These are phyloP conservation scores for Bugulina stolonifera DNA, from an alignment of 2,888 invertebrate species.

Conservation along the genomic window DNA sequence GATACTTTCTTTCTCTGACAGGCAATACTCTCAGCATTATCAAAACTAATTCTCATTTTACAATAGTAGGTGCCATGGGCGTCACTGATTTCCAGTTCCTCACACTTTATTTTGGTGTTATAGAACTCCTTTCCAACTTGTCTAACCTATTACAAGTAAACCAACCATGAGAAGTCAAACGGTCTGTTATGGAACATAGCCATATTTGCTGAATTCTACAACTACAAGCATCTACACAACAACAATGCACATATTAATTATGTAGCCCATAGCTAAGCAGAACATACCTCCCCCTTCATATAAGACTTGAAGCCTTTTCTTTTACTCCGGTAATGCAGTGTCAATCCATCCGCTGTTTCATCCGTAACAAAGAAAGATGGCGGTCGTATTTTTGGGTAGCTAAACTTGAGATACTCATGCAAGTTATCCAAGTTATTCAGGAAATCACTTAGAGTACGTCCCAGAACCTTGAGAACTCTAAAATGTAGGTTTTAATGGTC, in stretches of 20 bases:
- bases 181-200: too few species aligned
- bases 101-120: conserved; percentile 87
- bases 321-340: conserved; percentile 72
- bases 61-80: conserved; percentile 87
- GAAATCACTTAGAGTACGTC: conserved; percentile 42
- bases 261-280: too few species aligned
- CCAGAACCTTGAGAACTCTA: conserved; percentile 37
- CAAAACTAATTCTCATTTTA: conserved; percentile 86
- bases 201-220: too few species aligned
- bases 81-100: conserved; percentile 77
- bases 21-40: conserved; percentile 60
- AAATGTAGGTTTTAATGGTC: too few species aligned
- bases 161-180: too few species aligned
- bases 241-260: too few species aligned
- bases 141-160: conserved; percentile 29
- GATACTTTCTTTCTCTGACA: background rate
- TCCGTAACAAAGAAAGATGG: conserved; percentile 45
- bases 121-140: conserved; percentile 87
- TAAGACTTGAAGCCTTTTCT: conserved; percentile 86
- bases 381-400: conserved; percentile 29
- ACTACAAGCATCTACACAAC: too few species aligned
- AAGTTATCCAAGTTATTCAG: conserved; percentile 43
- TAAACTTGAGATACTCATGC: conserved; percentile 30
- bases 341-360: conserved; percentile 76
- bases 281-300: conserved; percentile 80